phyloP scores from a whole-genome alignment of 2,113 vertebrate species.

The Carassius gibelio region DNA sequence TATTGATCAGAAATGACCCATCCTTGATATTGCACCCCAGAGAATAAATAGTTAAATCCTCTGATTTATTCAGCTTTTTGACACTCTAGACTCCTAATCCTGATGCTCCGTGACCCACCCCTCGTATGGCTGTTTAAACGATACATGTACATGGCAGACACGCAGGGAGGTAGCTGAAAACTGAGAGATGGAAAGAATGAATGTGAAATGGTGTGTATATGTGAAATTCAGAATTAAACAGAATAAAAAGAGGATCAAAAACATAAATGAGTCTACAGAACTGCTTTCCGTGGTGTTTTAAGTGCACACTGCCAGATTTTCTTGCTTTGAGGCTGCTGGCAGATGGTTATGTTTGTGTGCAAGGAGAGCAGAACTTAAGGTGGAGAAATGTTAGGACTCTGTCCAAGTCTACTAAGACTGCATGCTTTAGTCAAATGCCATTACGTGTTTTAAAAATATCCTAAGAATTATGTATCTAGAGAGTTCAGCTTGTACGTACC shows the following conservation, averaged over 20 bases:
- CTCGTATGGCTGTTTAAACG: constrained; percentile 24
- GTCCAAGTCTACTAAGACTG: constrained; percentile 31
- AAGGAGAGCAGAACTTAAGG: constrained; percentile 13
- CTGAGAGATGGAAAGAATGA: neutral
- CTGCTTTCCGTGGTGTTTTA: neutral
- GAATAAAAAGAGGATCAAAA: constrained; percentile 6
- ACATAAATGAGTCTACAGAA: neutral
- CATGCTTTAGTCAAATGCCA: neutral
- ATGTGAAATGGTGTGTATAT: neutral
- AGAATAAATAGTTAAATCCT: constrained; percentile 29
- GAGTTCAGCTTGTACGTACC: constrained; percentile 16
- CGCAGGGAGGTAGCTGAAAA: neutral
- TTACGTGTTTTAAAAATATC: constrained; percentile 31
- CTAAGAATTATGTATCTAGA: constrained; percentile 26
- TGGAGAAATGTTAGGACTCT: constrained; percentile 39
- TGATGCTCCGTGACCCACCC: neutral
- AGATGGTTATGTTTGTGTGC: constrained; percentile 58
- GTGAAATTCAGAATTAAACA: constrained; percentile 11
- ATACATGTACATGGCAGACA: neutral
- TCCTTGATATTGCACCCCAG: constrained; percentile 34
- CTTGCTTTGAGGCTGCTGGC: constrained; percentile 34
- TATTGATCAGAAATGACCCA: constrained; percentile 54
- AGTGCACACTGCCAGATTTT: neutral
- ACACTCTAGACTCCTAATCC: neutral
- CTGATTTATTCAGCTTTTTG: constrained; percentile 1